Conservation (phyloP, 2,888 invertebrate species). For the Thereva unica region DNA sequence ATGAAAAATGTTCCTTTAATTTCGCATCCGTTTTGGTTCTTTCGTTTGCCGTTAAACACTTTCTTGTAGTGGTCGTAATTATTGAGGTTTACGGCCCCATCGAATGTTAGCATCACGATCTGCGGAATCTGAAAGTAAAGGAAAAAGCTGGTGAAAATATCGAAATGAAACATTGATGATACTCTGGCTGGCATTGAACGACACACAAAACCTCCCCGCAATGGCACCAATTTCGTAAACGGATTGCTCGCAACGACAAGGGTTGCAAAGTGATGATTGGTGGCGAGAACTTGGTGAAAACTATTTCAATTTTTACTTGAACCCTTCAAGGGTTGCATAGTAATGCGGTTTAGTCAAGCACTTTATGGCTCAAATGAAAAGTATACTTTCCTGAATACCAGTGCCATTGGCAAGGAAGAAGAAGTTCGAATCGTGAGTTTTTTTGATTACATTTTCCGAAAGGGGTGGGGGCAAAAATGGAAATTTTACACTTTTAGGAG, state of each 20-base stretch:
- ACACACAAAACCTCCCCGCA: no score
- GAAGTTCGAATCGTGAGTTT: no score
- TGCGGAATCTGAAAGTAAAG: slow-evolving; percentile 74
- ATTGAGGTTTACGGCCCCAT: slow-evolving; percentile 90
- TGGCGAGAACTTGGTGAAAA: slow-evolving; percentile 1
- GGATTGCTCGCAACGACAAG: neutral
- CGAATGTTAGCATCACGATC: slow-evolving; percentile 90
- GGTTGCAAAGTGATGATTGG: slow-evolving; percentile 4
- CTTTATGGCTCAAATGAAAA: no score
- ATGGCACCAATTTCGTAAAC: no score
- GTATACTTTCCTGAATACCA: no score
- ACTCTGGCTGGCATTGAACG: no score
- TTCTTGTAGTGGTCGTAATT: slow-evolving; percentile 87
- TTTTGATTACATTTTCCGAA: no score
- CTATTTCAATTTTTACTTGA: slow-evolving; percentile 16
- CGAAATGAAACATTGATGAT: slow-evolving; percentile 9
- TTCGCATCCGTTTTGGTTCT: slow-evolving; percentile 88
- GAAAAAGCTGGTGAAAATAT: slow-evolving; percentile 29
- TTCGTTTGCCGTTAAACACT: slow-evolving; percentile 77
- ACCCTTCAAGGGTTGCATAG: slow-evolving; percentile 12
- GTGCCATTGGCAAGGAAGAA: no score
- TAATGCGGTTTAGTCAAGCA: slow-evolving; percentile 4
- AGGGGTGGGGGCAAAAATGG: no score
- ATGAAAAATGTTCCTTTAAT: slow-evolving; percentile 92
- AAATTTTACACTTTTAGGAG: no score